These are phyloP conservation scores for Corydoras maculifer DNA, from an alignment of 2,113 vertebrate genomes.

Conservation along the genomic window DNA sequence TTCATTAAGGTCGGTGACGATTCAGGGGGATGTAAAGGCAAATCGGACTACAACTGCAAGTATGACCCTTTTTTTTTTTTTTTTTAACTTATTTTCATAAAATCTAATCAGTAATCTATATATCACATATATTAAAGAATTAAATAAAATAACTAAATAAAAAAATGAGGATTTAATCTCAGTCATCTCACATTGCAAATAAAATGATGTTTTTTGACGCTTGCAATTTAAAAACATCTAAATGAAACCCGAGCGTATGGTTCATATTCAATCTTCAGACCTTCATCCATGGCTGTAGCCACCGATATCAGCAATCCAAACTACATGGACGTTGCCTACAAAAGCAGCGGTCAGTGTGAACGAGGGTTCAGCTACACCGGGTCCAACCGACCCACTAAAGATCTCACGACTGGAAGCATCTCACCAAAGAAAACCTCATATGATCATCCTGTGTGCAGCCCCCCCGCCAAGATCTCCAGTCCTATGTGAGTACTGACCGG, in stretches of 20 bases:
- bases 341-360: conserved; percentile 63
- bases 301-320: conserved; percentile 78
- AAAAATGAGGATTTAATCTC: no score
- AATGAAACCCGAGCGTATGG: neutral
- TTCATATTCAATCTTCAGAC: conserved; percentile 43
- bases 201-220: no score
- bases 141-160: no score
- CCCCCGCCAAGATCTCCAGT: conserved; percentile 59
- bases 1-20: conserved; percentile 94
- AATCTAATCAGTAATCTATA: no score
- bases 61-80: conserved; percentile 29
- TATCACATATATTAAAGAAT: no score
- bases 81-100: neutral
- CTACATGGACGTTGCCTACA: conserved; percentile 74
- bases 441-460: conserved; percentile 50
- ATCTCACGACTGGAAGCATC: conserved; percentile 60
- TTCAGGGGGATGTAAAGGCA: conserved; percentile 65
- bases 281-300: conserved; percentile 38
- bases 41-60: conserved; percentile 60
- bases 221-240: no score
- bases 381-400: conserved; percentile 64
- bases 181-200: no score
- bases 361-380: conserved; percentile 76
- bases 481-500: conserved; percentile 57
- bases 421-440: conserved; percentile 66